Evolutionary conservation across 1,140 invertebrate species (phyloP).

Genomic region (Trichonephila clavata): DNA sequence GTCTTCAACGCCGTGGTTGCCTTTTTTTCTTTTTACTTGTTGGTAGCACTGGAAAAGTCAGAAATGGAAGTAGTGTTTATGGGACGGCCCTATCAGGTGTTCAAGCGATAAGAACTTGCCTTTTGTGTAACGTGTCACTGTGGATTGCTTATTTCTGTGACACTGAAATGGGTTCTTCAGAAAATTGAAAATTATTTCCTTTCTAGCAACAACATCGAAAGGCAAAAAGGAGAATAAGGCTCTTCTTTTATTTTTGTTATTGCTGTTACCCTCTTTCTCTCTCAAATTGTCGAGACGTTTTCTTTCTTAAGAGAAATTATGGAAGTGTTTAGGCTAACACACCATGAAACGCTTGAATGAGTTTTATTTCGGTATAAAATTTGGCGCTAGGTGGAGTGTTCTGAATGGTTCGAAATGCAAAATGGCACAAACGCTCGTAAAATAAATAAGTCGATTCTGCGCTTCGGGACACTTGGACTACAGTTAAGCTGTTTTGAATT

Average conservation of each 20-base stretch:
- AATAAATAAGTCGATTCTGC: too few relatives aligned
- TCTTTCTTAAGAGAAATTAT: background rate
- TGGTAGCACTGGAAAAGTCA: background rate
- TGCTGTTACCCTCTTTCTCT: too few relatives aligned
- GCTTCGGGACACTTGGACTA: too few relatives aligned
- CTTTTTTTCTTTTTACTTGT: background rate
- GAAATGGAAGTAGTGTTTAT: constrained; percentile 23
- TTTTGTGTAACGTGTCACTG: background rate
- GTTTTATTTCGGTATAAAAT: background rate
- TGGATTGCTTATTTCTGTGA: background rate
- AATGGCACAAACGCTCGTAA: too few relatives aligned
- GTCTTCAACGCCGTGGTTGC: background rate
- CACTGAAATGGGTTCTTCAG: background rate
- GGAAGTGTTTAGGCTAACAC: background rate
- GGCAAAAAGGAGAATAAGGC: background rate
- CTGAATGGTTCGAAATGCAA: too few relatives aligned
- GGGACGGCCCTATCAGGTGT: background rate
- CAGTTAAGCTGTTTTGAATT: too few relatives aligned
- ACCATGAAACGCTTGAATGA: background rate
- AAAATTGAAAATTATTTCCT: constrained; percentile 2
- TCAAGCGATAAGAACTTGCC: background rate
- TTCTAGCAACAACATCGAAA: background rate
- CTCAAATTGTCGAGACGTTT: background rate
- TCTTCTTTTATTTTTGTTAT: too few relatives aligned
- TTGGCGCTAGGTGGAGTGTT: background rate